Conservation (phyloP, 2,888 invertebrate species). For the Drosophila cracens region DNA sequence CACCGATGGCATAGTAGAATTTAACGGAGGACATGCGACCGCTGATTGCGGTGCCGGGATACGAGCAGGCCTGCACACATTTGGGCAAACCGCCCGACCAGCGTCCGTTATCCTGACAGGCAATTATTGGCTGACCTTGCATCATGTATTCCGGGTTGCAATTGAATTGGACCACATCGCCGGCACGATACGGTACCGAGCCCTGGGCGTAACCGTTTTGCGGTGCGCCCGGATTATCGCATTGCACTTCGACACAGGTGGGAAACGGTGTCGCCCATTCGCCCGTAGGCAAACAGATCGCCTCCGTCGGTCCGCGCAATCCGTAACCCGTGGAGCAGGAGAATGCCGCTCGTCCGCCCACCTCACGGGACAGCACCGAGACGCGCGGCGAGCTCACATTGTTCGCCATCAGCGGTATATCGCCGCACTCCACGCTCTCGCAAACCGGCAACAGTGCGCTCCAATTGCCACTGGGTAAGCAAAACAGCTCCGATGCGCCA, state of each 20-base stretch:
- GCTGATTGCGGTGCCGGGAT: constrained; percentile 94
- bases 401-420: constrained; percentile 86
- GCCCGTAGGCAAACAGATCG: constrained; percentile 90
- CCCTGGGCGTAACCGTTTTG: constrained; percentile 92
- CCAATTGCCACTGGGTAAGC: constrained; percentile 95
- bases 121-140: constrained; percentile 95
- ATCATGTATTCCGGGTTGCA: constrained; percentile 95
- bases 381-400: constrained; percentile 89
- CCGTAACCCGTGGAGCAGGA: constrained; percentile 92
- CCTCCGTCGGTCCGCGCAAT: constrained; percentile 90
- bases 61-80: constrained; percentile 94
- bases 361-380: constrained; percentile 91
- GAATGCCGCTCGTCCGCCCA: constrained; percentile 93
- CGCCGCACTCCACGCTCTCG: constrained; percentile 94
- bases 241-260: constrained; percentile 92
- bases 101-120: constrained; percentile 94
- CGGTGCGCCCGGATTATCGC: constrained; percentile 90
- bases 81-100: constrained; percentile 95
- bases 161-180: constrained; percentile 94
- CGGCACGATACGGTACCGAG: constrained; percentile 91
- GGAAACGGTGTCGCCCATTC: constrained; percentile 93
- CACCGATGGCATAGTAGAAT: constrained; percentile 94
- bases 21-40: constrained; percentile 94
- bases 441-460: constrained; percentile 92
- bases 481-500: constrained; percentile 90